Conservation (phyloP, 2,797 vertebrate species). For the Oreonectes daqikongensis region DNA sequence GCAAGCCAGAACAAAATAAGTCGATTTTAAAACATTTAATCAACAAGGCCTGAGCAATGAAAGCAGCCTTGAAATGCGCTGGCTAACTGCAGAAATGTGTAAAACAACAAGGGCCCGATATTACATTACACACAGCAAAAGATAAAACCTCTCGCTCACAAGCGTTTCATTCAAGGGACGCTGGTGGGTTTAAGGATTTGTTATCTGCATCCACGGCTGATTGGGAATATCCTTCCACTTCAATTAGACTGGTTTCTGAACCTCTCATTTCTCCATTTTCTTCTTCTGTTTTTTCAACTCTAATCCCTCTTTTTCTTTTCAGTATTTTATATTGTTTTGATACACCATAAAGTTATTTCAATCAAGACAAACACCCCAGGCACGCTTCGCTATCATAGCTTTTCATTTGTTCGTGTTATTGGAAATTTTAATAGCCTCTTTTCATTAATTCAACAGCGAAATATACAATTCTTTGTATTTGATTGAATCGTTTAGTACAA, state of each 20-base stretch:
- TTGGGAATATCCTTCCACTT: slow-evolving; percentile 49
- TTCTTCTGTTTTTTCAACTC: not conserved
- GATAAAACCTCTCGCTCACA: slow-evolving; percentile 61
- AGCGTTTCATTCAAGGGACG: slow-evolving; percentile 63
- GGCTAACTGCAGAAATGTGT: slow-evolving; percentile 64
- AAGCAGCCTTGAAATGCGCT: slow-evolving; percentile 69
- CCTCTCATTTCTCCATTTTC: slow-evolving; percentile 18
- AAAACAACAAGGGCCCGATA: slow-evolving; percentile 68
- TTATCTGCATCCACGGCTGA: slow-evolving; percentile 54
- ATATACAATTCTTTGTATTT: slow-evolving; percentile 55
- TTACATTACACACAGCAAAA: slow-evolving; percentile 65
- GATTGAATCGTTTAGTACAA: slow-evolving; percentile 66
- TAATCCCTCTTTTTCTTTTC: slow-evolving; percentile 16
- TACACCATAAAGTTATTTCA: slow-evolving; percentile 21
- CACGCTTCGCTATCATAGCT: slow-evolving; percentile 34
- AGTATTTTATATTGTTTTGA: slow-evolving; percentile 7
- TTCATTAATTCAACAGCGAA: slow-evolving; percentile 60
- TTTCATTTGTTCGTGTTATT: slow-evolving; percentile 36
- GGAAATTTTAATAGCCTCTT: slow-evolving; percentile 60
- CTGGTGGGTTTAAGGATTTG: slow-evolving; percentile 59
- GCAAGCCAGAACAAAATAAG: slow-evolving; percentile 58
- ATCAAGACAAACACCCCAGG: slow-evolving; percentile 39
- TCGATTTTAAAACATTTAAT: slow-evolving; percentile 64
- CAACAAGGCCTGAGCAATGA: slow-evolving; percentile 69
- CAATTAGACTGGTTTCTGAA: slow-evolving; percentile 51